Base-by-base conservation (phyloP, 1,140 invertebrate species). In the Euura lappo region DNA sequence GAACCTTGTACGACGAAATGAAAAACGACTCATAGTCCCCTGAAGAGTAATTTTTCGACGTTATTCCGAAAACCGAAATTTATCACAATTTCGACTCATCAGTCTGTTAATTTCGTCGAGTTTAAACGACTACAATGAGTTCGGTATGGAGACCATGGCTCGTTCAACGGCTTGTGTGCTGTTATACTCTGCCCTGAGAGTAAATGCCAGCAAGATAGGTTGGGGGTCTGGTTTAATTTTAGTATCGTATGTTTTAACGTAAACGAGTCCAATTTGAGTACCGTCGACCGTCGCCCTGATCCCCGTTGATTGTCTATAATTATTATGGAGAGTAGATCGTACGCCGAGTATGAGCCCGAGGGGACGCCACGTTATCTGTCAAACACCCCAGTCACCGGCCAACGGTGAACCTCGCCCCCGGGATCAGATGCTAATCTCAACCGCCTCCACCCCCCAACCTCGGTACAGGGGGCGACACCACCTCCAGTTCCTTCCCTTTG, bases 401-500 rank as follows among this genome's bases (percentile, higher is more conserved):
- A 75, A 65, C 64, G 68, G 67, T 13, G 51, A 72, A 74, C 65
- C 72, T 69, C 71, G 72, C 73, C 45, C 69, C 72, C 70, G 75
- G 71, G 68, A 69, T 28, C 72, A 64, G 77, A 80, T 80, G 73
- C 72, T 80, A 80, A 80, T 80, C 78, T 80, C 76, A 79, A 79
- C 77, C 76, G 73, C 74, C 51, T 6, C 13, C 51, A 8, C 51
- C 47, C 11, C 47, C 47, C 47, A 8, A 7, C 47, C 2, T 0
- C 47, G 28, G 28, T 28, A 28, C 28, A 28, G 28, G 28, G 28
- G 28, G 28, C 28, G 28, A 28, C 28, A 28, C 28, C 28, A 28
- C 28, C 28, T 28, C 28, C 28, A 0, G 28, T 28, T 28, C 28
- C 28, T 28, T 28, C 28, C 28, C 28, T 28, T 28, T 28, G 28